Base-by-base conservation (phyloP, 2,113 vertebrate species). In the Spheniscus mendiculus region DNA sequence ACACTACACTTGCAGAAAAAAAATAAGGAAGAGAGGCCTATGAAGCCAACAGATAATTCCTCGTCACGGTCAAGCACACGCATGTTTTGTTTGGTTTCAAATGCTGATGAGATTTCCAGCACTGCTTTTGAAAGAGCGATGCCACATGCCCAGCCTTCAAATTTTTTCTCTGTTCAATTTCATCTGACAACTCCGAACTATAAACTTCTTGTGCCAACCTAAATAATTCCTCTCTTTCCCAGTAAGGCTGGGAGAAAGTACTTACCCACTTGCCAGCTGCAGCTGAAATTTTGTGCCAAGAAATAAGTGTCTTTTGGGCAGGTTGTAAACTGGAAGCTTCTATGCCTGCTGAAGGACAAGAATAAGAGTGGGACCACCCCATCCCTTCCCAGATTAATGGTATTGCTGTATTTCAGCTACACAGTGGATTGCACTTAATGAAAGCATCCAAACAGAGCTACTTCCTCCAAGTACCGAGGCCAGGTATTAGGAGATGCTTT, bases 281-380 rank as follows among this genome's bases (percentile, higher is more conserved):
- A 94, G 82, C 81, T 88, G 84, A 90, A 85, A 88, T 90, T 86
- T 11, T 80, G 58, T 91, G 95, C 93, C 95, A 95, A 95, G 81
- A 97, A 96, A 96, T 97, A 96, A 96, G 94, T 70, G 89, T 87
- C 87, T 93, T 94, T 73, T 55, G 84, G 94, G 78, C 94, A 96
- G 95, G 93, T 72, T 94, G 59, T 91, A 96, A 96, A 87, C 89
- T 80, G 78, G 84, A 96, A 90, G 66, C 67, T 94, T 96, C 87
- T 83, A 67, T 1, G 38, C 9, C 71, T 86, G 63, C n/a, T 87
- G 90, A 89, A 96, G 84, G 66, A 79, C 74, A 80, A 62, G 49
- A 89, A 16, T 59, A 70, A 96, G 74, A 96, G 71, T 40, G 52
- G 52, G 93, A 91, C 59, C 50, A 93, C 74, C 50, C 67, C 44